Conservation (phyloP, 2,797 vertebrate genomes). For the Sebastes itinus region DNA sequence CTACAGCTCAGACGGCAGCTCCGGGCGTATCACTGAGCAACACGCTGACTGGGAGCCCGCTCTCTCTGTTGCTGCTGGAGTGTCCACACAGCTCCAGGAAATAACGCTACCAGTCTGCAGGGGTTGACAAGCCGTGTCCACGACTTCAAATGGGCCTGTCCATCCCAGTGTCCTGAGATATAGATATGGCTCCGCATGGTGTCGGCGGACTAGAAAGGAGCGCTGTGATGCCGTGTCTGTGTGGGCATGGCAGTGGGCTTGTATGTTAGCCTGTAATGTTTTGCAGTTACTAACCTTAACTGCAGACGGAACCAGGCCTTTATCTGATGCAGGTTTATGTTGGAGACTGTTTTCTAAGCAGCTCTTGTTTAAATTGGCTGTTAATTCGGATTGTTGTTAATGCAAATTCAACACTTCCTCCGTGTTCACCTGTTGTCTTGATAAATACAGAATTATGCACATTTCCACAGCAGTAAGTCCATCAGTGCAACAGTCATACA, state of each 20-base stretch:
- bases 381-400: background rate
- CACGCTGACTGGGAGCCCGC: background rate
- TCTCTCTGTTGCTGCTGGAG: constrained; percentile 8
- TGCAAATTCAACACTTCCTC: background rate
- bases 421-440: background rate
- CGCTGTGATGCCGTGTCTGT: background rate
- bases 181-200: background rate
- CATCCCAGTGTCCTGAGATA: constrained; percentile 16
- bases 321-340: background rate
- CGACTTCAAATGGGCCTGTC: constrained; percentile 56
- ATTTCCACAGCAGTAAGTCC: background rate
- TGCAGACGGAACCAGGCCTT: background rate
- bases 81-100: constrained; percentile 40
- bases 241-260: background rate
- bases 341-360: background rate
- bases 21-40: background rate
- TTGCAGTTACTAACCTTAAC: background rate
- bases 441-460: background rate
- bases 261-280: too few species aligned
- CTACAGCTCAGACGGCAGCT: background rate
- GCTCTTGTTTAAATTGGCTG: background rate
- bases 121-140: constrained; percentile 39
- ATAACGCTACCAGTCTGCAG: constrained; percentile 25
- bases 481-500: background rate
- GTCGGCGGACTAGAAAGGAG: background rate